Base-by-base conservation (phyloP, 2,113 vertebrate genomes). In the Caranx melampygus region DNA sequence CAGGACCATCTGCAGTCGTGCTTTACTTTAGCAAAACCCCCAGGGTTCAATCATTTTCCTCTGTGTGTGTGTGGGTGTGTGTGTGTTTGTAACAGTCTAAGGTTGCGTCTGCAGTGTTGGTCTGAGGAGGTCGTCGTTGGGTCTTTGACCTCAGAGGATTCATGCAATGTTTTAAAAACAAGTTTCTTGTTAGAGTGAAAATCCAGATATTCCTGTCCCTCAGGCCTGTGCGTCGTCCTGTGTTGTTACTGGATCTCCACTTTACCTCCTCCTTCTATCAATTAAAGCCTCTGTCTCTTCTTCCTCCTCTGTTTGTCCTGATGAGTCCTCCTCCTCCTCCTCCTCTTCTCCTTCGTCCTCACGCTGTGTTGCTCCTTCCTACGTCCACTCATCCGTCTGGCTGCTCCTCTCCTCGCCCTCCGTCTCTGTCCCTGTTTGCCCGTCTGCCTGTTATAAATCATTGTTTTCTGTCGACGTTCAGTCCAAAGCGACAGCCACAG, bases 391-490 rank as follows among this genome's bases (percentile, higher is more conserved):
- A 55, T 81, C 54, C 37, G 52, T 66, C 64, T 62, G 45, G 15
- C 3, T 79, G 18, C 62, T 14, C 61, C 20, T 83, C 72, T 58
- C 58, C 62, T 47, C 2, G 13, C 31, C 68, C 16, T 72, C 58
- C 37, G 52, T 66, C 26, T 33, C 51, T 81, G 72, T 78, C 79
- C 78, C 68, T 2, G 15, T 82, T 52, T 80, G 69, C 71, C 78
- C 45, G 78, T 81, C 82, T 89, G 79, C 62, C 57, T 82, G 57
- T 78, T 78, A 51, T 18, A 79, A 73, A 75, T 72, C 70, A 78
- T 2, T 42, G 34, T 81, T 62, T 63, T 72, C 57, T 75, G 69
- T 49, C 18, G 26, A 47, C 58, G 26, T 65, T 75, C 49, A 74
- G 63, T 82, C 60, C 62, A 68, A 54, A 55, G 76, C 15, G 34